Conservation (phyloP, 2,888 invertebrate genomes). For the Hemaris fuciformis region DNA sequence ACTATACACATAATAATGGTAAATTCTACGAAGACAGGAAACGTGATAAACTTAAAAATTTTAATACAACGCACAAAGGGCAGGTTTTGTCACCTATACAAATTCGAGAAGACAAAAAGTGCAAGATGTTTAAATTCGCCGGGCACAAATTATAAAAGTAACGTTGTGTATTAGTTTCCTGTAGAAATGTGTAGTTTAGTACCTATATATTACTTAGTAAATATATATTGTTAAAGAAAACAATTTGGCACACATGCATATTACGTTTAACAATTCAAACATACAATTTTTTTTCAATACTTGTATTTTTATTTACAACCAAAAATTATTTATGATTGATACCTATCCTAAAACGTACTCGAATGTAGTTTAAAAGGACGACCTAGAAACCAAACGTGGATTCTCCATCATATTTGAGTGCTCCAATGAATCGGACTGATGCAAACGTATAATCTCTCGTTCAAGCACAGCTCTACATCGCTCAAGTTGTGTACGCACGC, state of each 20-base stretch:
- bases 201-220: background rate
- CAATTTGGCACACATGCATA: background rate
- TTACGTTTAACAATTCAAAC: background rate
- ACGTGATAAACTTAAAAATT: slow-evolving; percentile 28
- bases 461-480: slow-evolving; percentile 59
- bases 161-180: background rate
- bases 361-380: slow-evolving; percentile 7
- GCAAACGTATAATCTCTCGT: slow-evolving; percentile 52
- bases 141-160: slow-evolving; percentile 52
- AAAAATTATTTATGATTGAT: slow-evolving; percentile 42
- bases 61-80: slow-evolving; percentile 37
- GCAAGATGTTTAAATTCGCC: slow-evolving; percentile 69
- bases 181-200: slow-evolving; percentile 11
- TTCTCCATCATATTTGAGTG: slow-evolving; percentile 32
- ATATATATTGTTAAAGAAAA: background rate
- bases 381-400: slow-evolving; percentile 44
- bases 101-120: slow-evolving; percentile 54
- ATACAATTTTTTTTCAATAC: too few relatives aligned
- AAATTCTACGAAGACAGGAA: slow-evolving; percentile 31
- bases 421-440: slow-evolving; percentile 32
- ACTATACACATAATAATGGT: slow-evolving; percentile 28
- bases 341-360: slow-evolving; percentile 4
- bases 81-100: slow-evolving; percentile 42
- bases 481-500: slow-evolving; percentile 68
- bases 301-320: slow-evolving; percentile 25